These are phyloP conservation scores for Cataglyphis altisquamis DNA, from an alignment of 2,888 invertebrate genomes.

Conservation along the genomic window DNA sequence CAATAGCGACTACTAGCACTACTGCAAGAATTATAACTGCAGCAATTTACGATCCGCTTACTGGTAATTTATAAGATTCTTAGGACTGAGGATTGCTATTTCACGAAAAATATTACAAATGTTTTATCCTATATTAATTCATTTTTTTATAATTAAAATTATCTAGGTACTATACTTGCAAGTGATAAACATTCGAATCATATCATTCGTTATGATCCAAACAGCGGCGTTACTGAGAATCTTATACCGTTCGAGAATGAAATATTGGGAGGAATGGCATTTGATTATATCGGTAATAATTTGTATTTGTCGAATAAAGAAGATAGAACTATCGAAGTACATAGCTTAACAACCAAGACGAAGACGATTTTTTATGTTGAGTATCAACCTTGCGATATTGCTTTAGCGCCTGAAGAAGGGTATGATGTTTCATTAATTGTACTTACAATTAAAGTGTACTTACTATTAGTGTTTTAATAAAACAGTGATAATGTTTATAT, in stretches of 20 bases:
- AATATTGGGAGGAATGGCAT: slow-evolving; percentile 88
- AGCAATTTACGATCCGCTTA: slow-evolving; percentile 89
- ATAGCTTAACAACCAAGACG: slow-evolving; percentile 88
- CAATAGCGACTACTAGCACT: slow-evolving; percentile 86
- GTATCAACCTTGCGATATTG: slow-evolving; percentile 90
- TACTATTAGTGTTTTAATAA: background rate
- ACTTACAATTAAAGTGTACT: slow-evolving; percentile 73
- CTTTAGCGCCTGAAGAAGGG: slow-evolving; percentile 90
- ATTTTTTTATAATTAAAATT: slow-evolving; percentile 19
- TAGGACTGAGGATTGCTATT: background rate
- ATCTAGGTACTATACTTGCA: slow-evolving; percentile 74
- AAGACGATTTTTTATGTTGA: slow-evolving; percentile 89
- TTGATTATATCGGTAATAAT: slow-evolving; percentile 91
- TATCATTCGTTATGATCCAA: slow-evolving; percentile 74
- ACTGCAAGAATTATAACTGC: slow-evolving; percentile 88
- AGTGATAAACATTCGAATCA: slow-evolving; percentile 73
- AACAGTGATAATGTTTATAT: background rate
- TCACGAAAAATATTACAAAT: background rate
- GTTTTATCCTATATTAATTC: background rate
- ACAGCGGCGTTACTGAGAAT: slow-evolving; percentile 62
- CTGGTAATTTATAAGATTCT: slow-evolving; percentile 83
- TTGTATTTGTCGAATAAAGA: slow-evolving; percentile 91
- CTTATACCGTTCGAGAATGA: slow-evolving; percentile 86
- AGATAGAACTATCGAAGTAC: slow-evolving; percentile 89
- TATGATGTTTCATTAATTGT: slow-evolving; percentile 82